Evolutionary conservation across 2,888 invertebrate genomes (phyloP), one percentile per base, ranked within the genome.

Genomic region (Campopleginae sp.): DNA sequence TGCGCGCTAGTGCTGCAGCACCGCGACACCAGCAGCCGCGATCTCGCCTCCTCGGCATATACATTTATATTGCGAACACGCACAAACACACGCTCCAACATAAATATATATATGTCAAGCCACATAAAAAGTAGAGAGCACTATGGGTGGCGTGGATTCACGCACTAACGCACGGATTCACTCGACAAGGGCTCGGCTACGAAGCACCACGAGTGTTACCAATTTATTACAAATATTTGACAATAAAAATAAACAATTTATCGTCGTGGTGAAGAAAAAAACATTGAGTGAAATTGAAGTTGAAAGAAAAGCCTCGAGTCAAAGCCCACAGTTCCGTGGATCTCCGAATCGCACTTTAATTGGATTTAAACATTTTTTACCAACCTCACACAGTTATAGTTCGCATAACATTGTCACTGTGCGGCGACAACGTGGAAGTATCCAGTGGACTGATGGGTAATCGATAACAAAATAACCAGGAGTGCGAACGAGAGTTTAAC

Each of bases 1-100:
- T 90, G 90, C 88, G 88, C 84, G 86, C 71, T 70, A 78, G 85
- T 85, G 82, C 63, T 71, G 65, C 87, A 74, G 75, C 82, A 84
- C 71, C 83, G 65, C 80, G 65, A 63, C 78, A 48, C 77, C 84
- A 61, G 74, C 84, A 74, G 68, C 77, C 65, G 65, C 77, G 70
- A 48, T 51, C 66, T 51, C 78, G 38, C 58, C 58, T n/a, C 38
- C 33, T n/a, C 23, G 48, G 63, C 61, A 5, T 42, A 51, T 63
- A 63, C 19, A 46, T 23, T 23, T 71, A 70, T 70, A 72, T 58
- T 54, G 27, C 70, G 10, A 31, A 63, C 63, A 48, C 48, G 19
- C 48, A n/a, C 14, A 63, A 61, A 42, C 10, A 27, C 44, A 12
- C 14, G n/a, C 17, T 38, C 10, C 4, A 8, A 38, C 38, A 10